Evolutionary conservation across 2,888 invertebrate genomes (phyloP).

Genomic region (Neuroscelio doddi): DNA sequence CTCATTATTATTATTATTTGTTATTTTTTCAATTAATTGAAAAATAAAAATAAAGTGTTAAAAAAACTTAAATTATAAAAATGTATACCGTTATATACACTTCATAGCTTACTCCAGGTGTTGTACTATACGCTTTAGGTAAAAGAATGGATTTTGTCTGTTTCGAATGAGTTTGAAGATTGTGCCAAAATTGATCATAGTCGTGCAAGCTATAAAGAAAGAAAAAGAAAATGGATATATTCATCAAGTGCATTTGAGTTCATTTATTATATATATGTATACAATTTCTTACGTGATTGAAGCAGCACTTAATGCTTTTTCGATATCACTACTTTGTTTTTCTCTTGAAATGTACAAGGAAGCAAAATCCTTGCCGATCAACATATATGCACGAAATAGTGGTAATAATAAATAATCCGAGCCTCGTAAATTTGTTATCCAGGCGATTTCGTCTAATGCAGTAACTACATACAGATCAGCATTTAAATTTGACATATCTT

Average conservation of each 20-base stretch:
- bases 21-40: background rate
- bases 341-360: conserved; percentile 65
- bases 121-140: conserved; percentile 52
- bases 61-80: too few species aligned
- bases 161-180: conserved; percentile 49
- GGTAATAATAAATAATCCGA: conserved; percentile 72
- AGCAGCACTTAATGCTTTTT: conserved; percentile 20
- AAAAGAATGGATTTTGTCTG: conserved; percentile 49
- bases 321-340: conserved; percentile 62
- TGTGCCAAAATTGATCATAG: conserved; percentile 58
- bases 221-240: too few species aligned
- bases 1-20: too few species aligned
- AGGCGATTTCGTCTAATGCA: conserved; percentile 73
- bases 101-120: conserved; percentile 55
- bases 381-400: conserved; percentile 61
- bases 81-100: conserved; percentile 58
- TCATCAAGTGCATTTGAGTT: too few species aligned
- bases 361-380: conserved; percentile 50
- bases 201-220: conserved; percentile 26
- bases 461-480: conserved; percentile 68
- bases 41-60: too few species aligned
- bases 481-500: conserved; percentile 42
- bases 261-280: background rate
- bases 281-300: conserved; percentile 19
- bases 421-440: conserved; percentile 73